Base-by-base conservation (phyloP, 2,113 vertebrate species). In the Poicephalus meyeri region DNA sequence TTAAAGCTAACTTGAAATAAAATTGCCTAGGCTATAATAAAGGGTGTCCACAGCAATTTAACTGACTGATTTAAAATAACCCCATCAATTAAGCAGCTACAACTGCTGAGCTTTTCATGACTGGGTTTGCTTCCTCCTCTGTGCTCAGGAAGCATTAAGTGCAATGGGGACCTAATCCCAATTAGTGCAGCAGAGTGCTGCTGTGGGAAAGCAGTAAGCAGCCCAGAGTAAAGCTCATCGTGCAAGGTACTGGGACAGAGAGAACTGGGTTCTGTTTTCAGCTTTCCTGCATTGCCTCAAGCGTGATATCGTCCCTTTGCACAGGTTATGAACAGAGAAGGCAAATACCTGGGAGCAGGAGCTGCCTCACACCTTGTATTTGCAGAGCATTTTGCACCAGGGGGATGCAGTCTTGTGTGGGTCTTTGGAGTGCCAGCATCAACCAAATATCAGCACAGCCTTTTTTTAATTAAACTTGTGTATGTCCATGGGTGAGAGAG, bases 31-130 rank as follows among this genome's bases (percentile, higher is more conserved):
- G 73, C 69, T 92, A 87, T 95, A 96, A 95, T 95, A 91, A 94
- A 93, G 92, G 86, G 82, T 79, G 82, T 90, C 86, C 1, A 1
- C 42, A 70, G 88, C 82, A 96, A 80, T 96, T 96, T 95, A 95
- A 94, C 66, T 85, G 58, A 94, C 93, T 93, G 89, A 96, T 96
- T 97, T 95, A 93, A 96, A 96, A 95, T 93, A 96, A 96, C 93
- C 64, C 84, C 76, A 90, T 96, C 82, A 95, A 83, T 95, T 93
- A 96, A 80, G 64, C 55, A 90, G 79, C 88, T 93, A 93, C 88
- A 94, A 66, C 68, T 74, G 69, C 73, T 1, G 0, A 81, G 92
- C 46, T 90, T 95, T 95, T 81, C 80, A 78, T 78, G 86, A 63
- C 85, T 31, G 55, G 35, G 35, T 94, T 93, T 96, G 76, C 86